Evolutionary conservation across 2,888 invertebrate species (phyloP).

Genomic region (Andrena camellia): DNA sequence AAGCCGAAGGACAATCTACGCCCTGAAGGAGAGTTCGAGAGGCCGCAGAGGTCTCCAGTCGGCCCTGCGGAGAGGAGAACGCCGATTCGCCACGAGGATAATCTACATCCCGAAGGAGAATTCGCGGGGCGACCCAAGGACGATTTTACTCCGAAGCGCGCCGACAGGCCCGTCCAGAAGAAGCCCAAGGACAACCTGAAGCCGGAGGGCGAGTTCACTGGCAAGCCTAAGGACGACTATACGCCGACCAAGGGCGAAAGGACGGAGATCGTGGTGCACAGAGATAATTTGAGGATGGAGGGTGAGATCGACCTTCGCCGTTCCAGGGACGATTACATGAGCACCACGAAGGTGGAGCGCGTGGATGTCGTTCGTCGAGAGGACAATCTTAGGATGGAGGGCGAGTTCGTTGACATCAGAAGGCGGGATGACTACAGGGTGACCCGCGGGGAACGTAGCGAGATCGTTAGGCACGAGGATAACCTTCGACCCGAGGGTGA

Average conservation of each 20-base stretch:
- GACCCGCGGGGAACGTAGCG: conserved; percentile 88
- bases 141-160: conserved; percentile 87
- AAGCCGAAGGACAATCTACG: conserved; percentile 87
- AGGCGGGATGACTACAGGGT: conserved; percentile 88
- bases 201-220: conserved; percentile 84
- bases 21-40: conserved; percentile 83
- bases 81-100: conserved; percentile 86
- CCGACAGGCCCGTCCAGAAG: conserved; percentile 87
- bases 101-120: conserved; percentile 86
- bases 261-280: conserved; percentile 63
- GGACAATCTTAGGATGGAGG: conserved; percentile 86
- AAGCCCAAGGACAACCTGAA: conserved; percentile 81
- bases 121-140: conserved; percentile 86
- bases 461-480: conserved; percentile 87
- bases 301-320: conserved; percentile 76
- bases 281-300: conserved; percentile 26
- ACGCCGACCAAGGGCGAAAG: conserved; percentile 85
- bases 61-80: conserved; percentile 78
- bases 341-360: conserved; percentile 86
- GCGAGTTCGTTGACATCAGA: conserved; percentile 87
- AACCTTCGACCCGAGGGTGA: conserved; percentile 86
- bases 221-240: conserved; percentile 68
- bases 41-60: conserved; percentile 80
- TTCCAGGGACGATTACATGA: conserved; percentile 79
- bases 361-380: conserved; percentile 86